Evolutionary conservation across 1,140 invertebrate genomes (phyloP).

Genomic region (Oncopodura yosiiana): DNA sequence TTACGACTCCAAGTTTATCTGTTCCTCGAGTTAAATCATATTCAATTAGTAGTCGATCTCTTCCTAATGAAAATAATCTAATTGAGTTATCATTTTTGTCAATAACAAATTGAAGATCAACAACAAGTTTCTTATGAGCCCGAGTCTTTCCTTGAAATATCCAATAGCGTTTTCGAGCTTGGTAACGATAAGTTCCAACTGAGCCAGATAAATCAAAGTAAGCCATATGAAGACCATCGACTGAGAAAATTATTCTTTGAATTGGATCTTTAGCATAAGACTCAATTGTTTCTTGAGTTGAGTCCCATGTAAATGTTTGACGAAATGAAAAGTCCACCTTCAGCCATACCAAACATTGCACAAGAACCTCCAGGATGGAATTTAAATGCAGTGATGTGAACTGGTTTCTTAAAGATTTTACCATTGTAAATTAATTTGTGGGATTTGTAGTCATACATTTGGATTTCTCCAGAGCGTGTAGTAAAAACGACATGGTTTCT

Average conservation of each 20-base stretch:
- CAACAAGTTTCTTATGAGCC: conserved; percentile 48
- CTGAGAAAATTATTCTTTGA: conserved; percentile 18
- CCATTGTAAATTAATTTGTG: conserved; percentile 14
- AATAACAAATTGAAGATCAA: conserved; percentile 44
- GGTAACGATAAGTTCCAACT: neutral
- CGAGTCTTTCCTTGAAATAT: conserved; percentile 48
- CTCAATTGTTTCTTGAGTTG: conserved; percentile 9
- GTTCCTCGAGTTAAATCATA: conserved; percentile 46
- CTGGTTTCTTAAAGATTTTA: conserved; percentile 15
- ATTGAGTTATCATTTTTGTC: conserved; percentile 36
- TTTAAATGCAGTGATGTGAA: conserved; percentile 17
- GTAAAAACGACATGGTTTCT: conserved; percentile 19
- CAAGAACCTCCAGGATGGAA: conserved; percentile 30
- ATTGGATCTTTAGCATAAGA: conserved; percentile 4
- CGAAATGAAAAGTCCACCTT: conserved; percentile 23
- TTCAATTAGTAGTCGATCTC: conserved; percentile 54
- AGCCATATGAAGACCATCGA: conserved; percentile 22
- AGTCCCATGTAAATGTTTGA: conserved; percentile 14
- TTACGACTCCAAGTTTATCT: neutral
- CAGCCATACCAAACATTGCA: conserved; percentile 12
- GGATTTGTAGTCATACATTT: conserved; percentile 19
- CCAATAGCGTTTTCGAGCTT: conserved; percentile 38
- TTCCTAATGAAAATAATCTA: conserved; percentile 49
- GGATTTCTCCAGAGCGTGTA: conserved; percentile 20
- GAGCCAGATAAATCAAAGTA: conserved; percentile 5